Evolutionary conservation across 1,140 invertebrate species (phyloP), one percentile per base, ranked within the genome.

Genomic region (Bemisia tabaci): DNA sequence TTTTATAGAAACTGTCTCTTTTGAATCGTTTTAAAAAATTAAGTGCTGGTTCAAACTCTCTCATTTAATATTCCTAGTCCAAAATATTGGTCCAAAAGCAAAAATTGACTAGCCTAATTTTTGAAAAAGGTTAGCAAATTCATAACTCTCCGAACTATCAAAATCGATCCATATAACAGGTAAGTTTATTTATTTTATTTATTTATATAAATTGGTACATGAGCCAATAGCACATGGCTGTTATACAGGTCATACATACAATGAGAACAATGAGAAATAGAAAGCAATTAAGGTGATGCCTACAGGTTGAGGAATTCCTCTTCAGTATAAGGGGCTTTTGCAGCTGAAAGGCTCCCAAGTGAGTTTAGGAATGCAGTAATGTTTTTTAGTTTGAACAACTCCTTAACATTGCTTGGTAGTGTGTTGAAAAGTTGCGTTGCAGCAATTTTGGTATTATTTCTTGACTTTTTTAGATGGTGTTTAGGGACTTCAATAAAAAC

Each of bases 111-210:
- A n/a, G n/a, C n/a, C n/a, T n/a, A n/a, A n/a, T n/a, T n/a, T n/a
- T n/a, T n/a, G n/a, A n/a, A n/a, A n/a, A n/a, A n/a, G n/a, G n/a
- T n/a, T n/a, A n/a, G n/a, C n/a, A n/a, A n/a, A n/a, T n/a, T n/a
- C n/a, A n/a, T n/a, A n/a, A n/a, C n/a, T n/a, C n/a, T n/a, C n/a
- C n/a, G n/a, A n/a, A n/a, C n/a, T n/a, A n/a, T n/a, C n/a, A n/a
- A n/a, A n/a, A n/a, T n/a, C n/a, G n/a, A n/a, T n/a, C n/a, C n/a
- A n/a, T n/a, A n/a, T n/a, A n/a, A n/a, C n/a, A n/a, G n/a, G n/a
- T n/a, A n/a, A n/a, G n/a, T n/a, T 61, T 61, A 61, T 22, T 61
- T 61, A 22, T 61, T 22, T 25, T n/a, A n/a, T 61, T 61, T 25
- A 48, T 48, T 48, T 48, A 48, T 48, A 9, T 48, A n/a, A n/a